Conservation (phyloP, 2,888 invertebrate genomes). For the Drosophila conformis region DNA sequence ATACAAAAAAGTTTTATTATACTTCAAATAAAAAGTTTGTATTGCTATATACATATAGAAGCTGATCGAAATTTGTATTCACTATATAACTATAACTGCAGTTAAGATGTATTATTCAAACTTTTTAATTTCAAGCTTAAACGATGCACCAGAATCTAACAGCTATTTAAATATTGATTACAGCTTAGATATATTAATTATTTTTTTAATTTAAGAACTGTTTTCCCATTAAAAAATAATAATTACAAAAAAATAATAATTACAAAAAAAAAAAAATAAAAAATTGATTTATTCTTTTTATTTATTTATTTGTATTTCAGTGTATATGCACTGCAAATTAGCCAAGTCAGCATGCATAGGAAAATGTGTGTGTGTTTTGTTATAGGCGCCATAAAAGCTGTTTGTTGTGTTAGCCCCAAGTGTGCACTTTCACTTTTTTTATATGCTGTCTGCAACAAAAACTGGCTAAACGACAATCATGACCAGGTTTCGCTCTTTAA, state of each 20-base stretch:
- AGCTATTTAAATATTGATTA: not conserved
- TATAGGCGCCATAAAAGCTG: constrained; percentile 23
- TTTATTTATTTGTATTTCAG: not conserved
- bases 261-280: not conserved
- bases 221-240: not conserved
- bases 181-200: not conserved
- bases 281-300: not conserved
- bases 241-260: not conserved
- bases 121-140: not conserved
- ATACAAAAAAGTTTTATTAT: not conserved
- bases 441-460: constrained; percentile 42
- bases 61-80: not conserved
- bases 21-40: not conserved
- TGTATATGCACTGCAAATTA: constrained; percentile 7
- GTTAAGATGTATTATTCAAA: not conserved
- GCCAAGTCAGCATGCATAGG: constrained; percentile 14
- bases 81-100: not conserved
- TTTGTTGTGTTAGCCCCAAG: constrained; percentile 54
- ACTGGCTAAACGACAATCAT: constrained; percentile 73
- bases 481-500: constrained; percentile 51
- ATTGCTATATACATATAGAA: not conserved
- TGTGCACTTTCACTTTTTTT: constrained; percentile 77
- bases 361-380: constrained; percentile 24
- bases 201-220: not conserved
- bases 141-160: not conserved